These are phyloP conservation scores for Sprattus sprattus DNA, from an alignment of 2,113 vertebrate genomes.

Conservation along the genomic window DNA sequence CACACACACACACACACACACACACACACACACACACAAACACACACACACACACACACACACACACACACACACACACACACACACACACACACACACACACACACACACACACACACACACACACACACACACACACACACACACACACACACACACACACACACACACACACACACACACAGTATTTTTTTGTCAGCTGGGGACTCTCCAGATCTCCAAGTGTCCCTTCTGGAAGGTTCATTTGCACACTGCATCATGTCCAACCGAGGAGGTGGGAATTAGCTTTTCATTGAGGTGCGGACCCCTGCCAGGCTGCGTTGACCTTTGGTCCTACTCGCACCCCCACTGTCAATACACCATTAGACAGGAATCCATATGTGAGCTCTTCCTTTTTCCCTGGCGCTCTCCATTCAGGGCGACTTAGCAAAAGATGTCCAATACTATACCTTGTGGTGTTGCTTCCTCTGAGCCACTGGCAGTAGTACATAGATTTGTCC, in stretches of 20 bases:
- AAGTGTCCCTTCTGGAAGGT: neutral
- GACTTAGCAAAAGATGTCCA: neutral
- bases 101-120: constrained; percentile 49
- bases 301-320: neutral
- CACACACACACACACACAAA: constrained; percentile 35
- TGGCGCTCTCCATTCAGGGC: neutral
- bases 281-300: constrained; percentile 30
- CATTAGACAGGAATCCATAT: neutral
- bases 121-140: constrained; percentile 32
- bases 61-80: neutral
- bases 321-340: constrained; percentile 22
- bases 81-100: constrained; percentile 18
- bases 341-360: neutral
- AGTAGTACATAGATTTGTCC: too few relatives aligned
- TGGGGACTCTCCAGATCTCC: neutral
- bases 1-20: neutral
- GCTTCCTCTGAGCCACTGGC: too few relatives aligned
- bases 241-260: constrained; percentile 24
- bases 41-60: constrained; percentile 23
- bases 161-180: neutral
- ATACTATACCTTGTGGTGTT: neutral
- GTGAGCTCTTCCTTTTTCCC: neutral
- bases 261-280: constrained; percentile 22
- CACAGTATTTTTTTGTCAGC: too few relatives aligned
- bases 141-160: constrained; percentile 36